Percentiles rank a stretch among this genome's conserved stretches.
Evolutionary conservation across 2,113 vertebrate genomes (phyloP).

Genomic region (Ptilonorhynchus violaceus): DNA sequence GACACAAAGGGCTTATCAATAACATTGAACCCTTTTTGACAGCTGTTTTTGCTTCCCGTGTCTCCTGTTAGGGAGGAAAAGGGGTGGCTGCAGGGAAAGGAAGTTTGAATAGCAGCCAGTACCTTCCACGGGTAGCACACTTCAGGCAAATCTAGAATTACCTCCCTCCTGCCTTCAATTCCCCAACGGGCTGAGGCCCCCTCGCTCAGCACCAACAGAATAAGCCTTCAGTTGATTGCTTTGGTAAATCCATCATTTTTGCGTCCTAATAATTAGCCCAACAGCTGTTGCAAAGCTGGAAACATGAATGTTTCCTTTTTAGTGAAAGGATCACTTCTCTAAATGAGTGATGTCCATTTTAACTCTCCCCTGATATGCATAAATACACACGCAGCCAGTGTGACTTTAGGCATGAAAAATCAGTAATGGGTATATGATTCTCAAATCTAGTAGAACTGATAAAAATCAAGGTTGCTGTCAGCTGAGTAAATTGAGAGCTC

Average conservation of each 20-base stretch:
- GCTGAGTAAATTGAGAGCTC: conserved; percentile 69
- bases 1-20: conserved; percentile 69
- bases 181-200: not conserved
- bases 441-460: conserved; percentile 66
- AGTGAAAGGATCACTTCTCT: conserved; percentile 60
- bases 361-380: conserved; percentile 5
- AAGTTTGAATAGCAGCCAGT: conserved; percentile 41
- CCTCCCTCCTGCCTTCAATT: not conserved
- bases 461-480: conserved; percentile 72
- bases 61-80: conserved; percentile 15
- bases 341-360: conserved; percentile 33
- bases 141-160: conserved; percentile 49
- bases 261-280: conserved; percentile 67
- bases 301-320: conserved; percentile 51
- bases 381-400: not conserved
- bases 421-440: conserved; percentile 64
- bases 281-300: conserved; percentile 49
- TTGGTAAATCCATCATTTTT: conserved; percentile 63
- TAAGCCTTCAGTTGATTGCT: conserved; percentile 47
- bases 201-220: not conserved
- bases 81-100: conserved; percentile 14
- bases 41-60: conserved; percentile 62
- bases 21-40: conserved; percentile 53
- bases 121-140: conserved; percentile 19
- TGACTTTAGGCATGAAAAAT: conserved; percentile 55